Conservation (phyloP, 2,888 invertebrate genomes). For the Acanthosepion lycidas region DNA sequence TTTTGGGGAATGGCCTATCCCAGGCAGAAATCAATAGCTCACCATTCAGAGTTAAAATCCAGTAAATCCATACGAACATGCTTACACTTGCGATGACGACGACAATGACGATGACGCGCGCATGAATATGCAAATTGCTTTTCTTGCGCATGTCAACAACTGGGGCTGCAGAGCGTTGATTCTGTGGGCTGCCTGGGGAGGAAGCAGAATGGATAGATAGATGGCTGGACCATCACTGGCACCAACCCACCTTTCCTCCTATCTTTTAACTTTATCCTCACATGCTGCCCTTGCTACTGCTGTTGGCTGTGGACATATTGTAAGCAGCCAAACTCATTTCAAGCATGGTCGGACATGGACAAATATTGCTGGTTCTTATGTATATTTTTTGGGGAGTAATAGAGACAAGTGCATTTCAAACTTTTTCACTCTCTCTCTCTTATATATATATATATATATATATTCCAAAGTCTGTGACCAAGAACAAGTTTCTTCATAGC, state of each 20-base stretch:
- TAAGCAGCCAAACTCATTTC: background rate
- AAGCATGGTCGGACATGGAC: constrained; percentile 18
- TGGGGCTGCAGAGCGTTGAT: constrained; percentile 33
- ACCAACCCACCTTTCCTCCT: background rate
- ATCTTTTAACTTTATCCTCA: background rate
- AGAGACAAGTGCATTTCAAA: background rate
- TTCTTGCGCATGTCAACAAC: constrained; percentile 21
- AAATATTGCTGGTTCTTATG: constrained; percentile 20
- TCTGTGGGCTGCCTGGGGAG: constrained; percentile 6
- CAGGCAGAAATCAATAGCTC: background rate
- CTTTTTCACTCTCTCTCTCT: background rate
- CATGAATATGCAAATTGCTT: constrained; percentile 33
- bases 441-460: background rate
- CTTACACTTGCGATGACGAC: constrained; percentile 23
- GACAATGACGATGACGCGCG: background rate
- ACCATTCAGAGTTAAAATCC: background rate
- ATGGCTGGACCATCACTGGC: background rate
- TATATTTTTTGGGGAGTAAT: background rate
- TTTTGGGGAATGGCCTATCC: background rate
- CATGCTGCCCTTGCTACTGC: constrained; percentile 7
- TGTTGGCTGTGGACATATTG: constrained; percentile 10
- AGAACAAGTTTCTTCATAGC: background rate
- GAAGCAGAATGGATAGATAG: background rate
- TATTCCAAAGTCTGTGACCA: background rate
- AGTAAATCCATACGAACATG: constrained; percentile 23